A percentile compares a stretch with the other conserved stretches of the same genome.
These are phyloP conservation scores for Antechinus stuartii DNA, from an alignment of 2,113 vertebrate genomes.

Conservation along the genomic window DNA sequence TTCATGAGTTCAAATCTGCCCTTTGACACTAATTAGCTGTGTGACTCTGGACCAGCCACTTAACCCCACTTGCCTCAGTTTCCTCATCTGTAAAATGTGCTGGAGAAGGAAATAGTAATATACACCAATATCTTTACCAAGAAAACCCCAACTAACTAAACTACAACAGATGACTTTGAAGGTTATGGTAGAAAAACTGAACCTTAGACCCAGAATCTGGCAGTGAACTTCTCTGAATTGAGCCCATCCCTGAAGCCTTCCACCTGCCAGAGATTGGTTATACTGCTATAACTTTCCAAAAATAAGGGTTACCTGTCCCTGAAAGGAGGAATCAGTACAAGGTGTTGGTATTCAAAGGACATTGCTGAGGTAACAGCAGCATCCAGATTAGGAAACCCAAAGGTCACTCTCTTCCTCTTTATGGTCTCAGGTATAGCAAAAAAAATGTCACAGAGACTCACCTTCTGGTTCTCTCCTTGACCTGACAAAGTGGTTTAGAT, in stretches of 20 bases:
- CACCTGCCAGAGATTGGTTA: not conserved
- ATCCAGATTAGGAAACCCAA: too few relatives aligned
- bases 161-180: not conserved
- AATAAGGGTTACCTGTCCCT: not conserved
- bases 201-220: not conserved
- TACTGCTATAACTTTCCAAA: not conserved
- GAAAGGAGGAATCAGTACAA: not conserved
- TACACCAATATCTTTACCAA: not conserved
- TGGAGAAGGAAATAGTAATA: too few relatives aligned
- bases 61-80: too few relatives aligned
- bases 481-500: conserved; percentile 21
- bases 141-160: not conserved
- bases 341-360: not conserved
- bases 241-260: not conserved
- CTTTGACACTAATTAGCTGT: not conserved
- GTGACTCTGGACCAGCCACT: too few relatives aligned
- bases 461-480: conserved; percentile 9
- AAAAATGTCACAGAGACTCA: not conserved
- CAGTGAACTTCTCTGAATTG: not conserved
- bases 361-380: too few relatives aligned
- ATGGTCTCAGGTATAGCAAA: not conserved
- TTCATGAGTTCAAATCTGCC: not conserved
- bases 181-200: not conserved
- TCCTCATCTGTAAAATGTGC: too few relatives aligned
- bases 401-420: too few relatives aligned